Percentiles rank a stretch among this genome's conserved stretches.
Evolutionary conservation across 2,113 vertebrate genomes (phyloP).

Genomic region (Helogale parvula): DNA sequence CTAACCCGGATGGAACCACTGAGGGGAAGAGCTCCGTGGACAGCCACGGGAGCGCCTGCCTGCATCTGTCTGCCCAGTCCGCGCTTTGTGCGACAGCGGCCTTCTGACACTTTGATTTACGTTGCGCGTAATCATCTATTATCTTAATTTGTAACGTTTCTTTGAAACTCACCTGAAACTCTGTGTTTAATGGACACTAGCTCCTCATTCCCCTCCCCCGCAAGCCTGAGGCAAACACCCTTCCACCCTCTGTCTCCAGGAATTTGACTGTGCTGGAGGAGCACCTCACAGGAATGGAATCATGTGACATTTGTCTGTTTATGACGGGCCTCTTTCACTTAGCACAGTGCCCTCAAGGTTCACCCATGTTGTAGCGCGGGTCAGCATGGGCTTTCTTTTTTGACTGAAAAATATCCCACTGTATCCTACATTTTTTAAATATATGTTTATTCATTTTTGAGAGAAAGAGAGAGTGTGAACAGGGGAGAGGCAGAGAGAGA

Average conservation of each 20-base stretch:
- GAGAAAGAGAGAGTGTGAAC: no score
- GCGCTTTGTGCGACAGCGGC: conserved; percentile 13
- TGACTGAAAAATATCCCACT: not conserved
- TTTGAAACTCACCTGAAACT: conserved; percentile 51
- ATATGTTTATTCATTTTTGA: no score
- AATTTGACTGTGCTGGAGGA: not conserved
- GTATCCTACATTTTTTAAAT: no score
- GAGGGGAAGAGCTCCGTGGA: not conserved
- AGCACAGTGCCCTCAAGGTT: not conserved
- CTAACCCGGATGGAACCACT: not conserved
- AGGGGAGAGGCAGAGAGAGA: no score
- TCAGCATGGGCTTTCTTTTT: not conserved
- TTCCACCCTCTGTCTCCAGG: not conserved
- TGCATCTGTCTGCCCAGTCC: conserved; percentile 23
- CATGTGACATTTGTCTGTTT: not conserved
- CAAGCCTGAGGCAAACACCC: not conserved
- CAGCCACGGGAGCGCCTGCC: not conserved
- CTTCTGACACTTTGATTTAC: not conserved
- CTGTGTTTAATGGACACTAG: not conserved
- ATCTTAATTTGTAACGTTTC: conserved; percentile 80
- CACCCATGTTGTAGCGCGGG: not conserved
- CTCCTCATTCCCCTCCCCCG: not conserved
- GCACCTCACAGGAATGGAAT: not conserved
- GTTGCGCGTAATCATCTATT: conserved; percentile 80
- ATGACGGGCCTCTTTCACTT: not conserved